These are phyloP conservation scores for Rotaria sp. DNA, from an alignment of 2,888 invertebrate species.

Conservation along the genomic window DNA sequence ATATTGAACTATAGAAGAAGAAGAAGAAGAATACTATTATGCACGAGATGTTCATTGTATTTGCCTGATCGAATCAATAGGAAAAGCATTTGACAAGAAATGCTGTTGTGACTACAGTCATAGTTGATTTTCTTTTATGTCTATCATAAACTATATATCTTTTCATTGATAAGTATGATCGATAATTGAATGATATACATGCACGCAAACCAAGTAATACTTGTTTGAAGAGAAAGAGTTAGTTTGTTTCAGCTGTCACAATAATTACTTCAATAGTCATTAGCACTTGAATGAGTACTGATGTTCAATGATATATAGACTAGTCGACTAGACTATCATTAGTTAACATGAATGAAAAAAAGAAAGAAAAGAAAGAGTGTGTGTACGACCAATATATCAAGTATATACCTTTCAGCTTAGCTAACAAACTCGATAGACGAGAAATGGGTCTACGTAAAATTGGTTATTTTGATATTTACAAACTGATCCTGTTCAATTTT, in stretches of 20 bases:
- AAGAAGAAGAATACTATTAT: not conserved
- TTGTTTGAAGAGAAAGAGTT: not conserved
- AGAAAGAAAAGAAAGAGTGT: not conserved
- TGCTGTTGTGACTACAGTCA: not conserved
- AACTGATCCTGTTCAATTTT: conserved; percentile 8
- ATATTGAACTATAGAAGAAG: not conserved
- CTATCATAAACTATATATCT: not conserved
- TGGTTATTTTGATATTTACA: not conserved
- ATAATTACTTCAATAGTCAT: not conserved
- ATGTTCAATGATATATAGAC: not conserved
- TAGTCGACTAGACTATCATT: not conserved
- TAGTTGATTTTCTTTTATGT: not conserved
- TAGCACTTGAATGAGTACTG: not conserved
- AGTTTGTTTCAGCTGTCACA: conserved; percentile 7
- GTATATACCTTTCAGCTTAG: conserved; percentile 1
- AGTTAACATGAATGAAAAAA: not conserved
- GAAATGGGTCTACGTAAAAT: not conserved
- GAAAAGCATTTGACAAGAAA: not conserved
- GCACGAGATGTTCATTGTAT: not conserved
- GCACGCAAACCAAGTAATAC: not conserved
- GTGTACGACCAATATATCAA: not conserved
- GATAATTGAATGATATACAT: not conserved
- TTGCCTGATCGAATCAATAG: not conserved
- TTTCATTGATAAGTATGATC: not conserved
- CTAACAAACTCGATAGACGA: not conserved